phyloP scores from a whole-genome alignment of 2,888 invertebrate species.

The Candidula unifasciata region DNA sequence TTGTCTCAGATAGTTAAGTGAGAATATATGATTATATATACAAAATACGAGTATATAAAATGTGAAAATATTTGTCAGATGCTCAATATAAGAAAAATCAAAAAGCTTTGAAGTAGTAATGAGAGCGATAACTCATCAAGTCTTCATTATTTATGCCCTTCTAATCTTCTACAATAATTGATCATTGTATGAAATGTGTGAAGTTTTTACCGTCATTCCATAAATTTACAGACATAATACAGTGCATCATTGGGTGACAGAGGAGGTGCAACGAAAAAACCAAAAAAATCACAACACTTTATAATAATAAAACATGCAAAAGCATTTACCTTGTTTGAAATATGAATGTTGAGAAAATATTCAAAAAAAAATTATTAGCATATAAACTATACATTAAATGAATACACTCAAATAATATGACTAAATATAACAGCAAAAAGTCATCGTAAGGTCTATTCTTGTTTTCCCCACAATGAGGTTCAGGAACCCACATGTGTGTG shows the following conservation, averaged over 20 bases:
- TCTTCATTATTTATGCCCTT: neutral
- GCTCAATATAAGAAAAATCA: neutral
- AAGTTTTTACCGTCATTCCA: neutral
- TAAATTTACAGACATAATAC: neutral
- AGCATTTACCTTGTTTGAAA: conserved; percentile 24
- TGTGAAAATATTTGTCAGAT: no score
- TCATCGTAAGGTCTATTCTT: no score
- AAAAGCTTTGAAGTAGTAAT: neutral
- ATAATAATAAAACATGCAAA: neutral
- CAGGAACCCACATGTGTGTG: no score
- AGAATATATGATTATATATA: no score
- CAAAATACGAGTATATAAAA: no score
- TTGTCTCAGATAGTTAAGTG: no score
- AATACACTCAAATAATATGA: neutral
- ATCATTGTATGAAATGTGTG: neutral
- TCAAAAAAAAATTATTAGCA: neutral
- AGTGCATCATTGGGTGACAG: neutral
- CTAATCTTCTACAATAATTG: neutral
- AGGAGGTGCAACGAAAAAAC: conserved; percentile 1
- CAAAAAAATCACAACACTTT: neutral
- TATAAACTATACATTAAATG: neutral
- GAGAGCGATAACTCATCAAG: neutral
- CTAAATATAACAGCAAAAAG: neutral
- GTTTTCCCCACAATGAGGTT: no score
- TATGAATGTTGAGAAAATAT: conserved; percentile 4